Conservation (phyloP, 1,140 invertebrate genomes). For the Heterodera carotae region DNA sequence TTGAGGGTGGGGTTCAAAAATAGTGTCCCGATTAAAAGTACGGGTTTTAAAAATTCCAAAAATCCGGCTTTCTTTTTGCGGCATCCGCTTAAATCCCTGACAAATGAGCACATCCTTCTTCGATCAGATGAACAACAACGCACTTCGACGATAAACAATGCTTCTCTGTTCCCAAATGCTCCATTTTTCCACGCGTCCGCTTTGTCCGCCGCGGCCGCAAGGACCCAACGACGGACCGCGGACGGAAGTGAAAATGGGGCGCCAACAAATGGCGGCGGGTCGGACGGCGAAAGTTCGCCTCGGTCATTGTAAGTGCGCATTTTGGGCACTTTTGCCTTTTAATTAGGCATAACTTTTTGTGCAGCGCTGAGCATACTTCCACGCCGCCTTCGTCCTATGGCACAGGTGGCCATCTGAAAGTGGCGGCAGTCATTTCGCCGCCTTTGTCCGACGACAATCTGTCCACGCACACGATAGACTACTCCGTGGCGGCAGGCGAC, state of each 20-base stretch:
- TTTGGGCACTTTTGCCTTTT: not conserved
- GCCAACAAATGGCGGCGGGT: conserved; percentile 26
- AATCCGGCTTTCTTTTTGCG: too few species aligned
- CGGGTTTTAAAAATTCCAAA: too few species aligned
- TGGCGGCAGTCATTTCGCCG: not conserved
- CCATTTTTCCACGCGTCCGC: not conserved
- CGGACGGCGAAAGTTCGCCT: conserved; percentile 58
- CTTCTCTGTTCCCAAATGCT: not conserved
- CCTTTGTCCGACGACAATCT: not conserved
- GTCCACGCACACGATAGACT: not conserved
- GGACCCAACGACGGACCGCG: not conserved
- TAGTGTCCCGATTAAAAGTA: too few species aligned
- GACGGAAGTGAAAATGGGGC: not conserved
- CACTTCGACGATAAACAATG: not conserved
- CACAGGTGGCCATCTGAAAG: not conserved
- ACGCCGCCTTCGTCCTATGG: not conserved
- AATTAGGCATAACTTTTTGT: not conserved
- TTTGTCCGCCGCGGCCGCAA: not conserved
- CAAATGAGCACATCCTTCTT: not conserved
- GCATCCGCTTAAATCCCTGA: too few species aligned
- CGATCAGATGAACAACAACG: not conserved
- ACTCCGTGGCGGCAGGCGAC: not conserved
- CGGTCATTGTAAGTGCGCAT: conserved; percentile 22
- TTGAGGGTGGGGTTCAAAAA: too few species aligned
- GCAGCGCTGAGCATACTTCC: conserved; percentile 1